These are phyloP conservation scores for Glossophaga mutica DNA, from an alignment of 2,797 vertebrate species.

Conservation along the genomic window DNA sequence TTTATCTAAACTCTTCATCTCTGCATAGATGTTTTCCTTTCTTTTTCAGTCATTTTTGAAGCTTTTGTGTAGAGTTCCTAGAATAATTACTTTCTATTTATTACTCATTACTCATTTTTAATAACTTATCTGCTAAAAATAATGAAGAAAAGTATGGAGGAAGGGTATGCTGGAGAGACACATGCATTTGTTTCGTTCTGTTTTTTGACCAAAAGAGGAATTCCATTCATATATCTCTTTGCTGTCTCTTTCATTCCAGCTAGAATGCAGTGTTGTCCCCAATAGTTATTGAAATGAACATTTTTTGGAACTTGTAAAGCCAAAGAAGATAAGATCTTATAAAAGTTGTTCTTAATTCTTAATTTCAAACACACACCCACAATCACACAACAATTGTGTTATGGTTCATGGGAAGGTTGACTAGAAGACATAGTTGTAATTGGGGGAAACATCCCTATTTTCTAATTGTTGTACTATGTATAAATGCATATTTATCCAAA, in stretches of 20 bases:
- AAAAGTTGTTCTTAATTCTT: background rate
- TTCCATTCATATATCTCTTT: background rate
- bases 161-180: background rate
- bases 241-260: background rate
- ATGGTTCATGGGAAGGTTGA: background rate
- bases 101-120: background rate
- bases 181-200: background rate
- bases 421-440: background rate
- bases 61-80: background rate
- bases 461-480: background rate
- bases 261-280: background rate
- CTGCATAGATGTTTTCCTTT: background rate
- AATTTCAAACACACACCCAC: background rate
- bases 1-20: background rate
- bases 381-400: background rate
- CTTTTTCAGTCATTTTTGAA: background rate
- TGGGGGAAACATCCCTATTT: background rate
- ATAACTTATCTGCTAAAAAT: background rate
- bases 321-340: background rate
- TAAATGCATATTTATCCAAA: background rate
- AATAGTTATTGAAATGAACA: background rate
- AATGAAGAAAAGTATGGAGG: background rate
- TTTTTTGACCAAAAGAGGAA: background rate
- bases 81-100: background rate
- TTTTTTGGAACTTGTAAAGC: background rate